Conservation (phyloP, 2,113 vertebrate species). For the Proteles cristata region DNA sequence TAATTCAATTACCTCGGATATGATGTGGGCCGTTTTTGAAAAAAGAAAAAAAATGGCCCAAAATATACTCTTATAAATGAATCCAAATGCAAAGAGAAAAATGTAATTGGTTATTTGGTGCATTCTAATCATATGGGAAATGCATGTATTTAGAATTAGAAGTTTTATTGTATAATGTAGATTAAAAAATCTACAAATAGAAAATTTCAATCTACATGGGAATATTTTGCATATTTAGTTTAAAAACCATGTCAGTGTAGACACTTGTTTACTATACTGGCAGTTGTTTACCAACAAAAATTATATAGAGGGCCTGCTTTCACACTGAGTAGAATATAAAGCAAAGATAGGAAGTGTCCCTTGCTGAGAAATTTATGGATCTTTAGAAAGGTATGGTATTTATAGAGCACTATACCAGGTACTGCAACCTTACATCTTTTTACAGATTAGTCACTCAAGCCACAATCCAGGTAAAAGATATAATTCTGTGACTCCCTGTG, state of each 20-base stretch:
- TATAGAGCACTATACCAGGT: neutral
- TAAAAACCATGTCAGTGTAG: neutral
- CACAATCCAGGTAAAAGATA: neutral
- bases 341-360: neutral
- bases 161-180: neutral
- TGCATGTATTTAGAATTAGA: neutral
- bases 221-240: neutral
- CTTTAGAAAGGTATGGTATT: neutral
- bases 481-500: slow-evolving; percentile 17
- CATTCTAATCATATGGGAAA: neutral
- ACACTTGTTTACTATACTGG: neutral
- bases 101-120: neutral
- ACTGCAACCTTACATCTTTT: neutral
- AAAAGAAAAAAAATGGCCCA: neutral
- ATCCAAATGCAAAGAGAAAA: neutral
- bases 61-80: neutral
- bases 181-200: neutral
- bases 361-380: neutral
- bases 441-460: neutral
- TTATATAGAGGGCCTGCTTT: neutral
- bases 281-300: neutral
- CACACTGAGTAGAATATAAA: neutral
- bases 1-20: neutral
- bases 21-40: neutral
- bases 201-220: neutral